Conservation (phyloP, 2,113 vertebrate species). For the Prionailurus bengalensis region DNA sequence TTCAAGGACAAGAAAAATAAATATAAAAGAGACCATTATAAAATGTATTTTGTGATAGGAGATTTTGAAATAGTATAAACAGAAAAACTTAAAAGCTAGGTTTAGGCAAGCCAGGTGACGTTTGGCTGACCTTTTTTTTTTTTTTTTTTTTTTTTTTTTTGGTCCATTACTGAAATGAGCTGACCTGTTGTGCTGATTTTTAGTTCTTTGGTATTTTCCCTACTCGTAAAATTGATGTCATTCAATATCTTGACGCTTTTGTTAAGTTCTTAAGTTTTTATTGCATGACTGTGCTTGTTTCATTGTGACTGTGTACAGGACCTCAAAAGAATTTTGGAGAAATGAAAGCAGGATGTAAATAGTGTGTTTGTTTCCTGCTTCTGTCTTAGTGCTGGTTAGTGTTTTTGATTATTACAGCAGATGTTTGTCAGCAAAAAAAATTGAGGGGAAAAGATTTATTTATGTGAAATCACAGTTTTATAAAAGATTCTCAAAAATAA, state of each 20-base stretch:
- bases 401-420: constrained; percentile 7
- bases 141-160: too few relatives aligned
- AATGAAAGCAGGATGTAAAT: background rate
- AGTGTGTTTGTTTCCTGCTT: background rate
- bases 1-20: constrained; percentile 22
- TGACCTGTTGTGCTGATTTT: constrained; percentile 38
- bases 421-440: constrained; percentile 53
- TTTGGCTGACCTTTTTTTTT: background rate
- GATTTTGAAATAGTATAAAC: constrained; percentile 44
- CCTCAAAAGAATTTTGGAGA: background rate
- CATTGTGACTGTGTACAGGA: background rate
- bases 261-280: background rate
- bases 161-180: background rate
- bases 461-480: background rate
- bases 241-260: background rate
- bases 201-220: background rate
- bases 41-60: constrained; percentile 10
- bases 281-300: constrained; percentile 21
- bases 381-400: background rate
- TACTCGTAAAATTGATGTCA: background rate
- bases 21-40: background rate
- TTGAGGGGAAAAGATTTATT: background rate
- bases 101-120: background rate
- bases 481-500: constrained; percentile 9
- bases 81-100: background rate